Evolutionary conservation across 2,888 invertebrate species (phyloP), one percentile per base, ranked within the genome.

Genomic region (Athripsodes cinereus): DNA sequence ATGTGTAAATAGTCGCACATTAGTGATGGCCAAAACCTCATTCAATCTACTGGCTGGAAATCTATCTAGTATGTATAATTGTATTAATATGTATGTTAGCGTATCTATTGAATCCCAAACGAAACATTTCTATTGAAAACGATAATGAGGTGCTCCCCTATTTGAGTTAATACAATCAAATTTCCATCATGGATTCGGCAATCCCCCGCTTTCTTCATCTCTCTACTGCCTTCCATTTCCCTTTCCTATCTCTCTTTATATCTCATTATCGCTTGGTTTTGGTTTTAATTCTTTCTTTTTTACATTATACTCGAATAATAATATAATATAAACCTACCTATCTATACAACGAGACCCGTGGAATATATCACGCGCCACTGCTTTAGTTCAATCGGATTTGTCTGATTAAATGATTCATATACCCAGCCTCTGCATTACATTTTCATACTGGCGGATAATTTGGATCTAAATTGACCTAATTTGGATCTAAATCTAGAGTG

Each of bases 141-240:
- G 40, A 52, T 63, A 63, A 63, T 63, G 63, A 63, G 63, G 61
- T 63, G 61, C 60, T 63, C 61, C 61, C 61, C 55, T 52, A 57
- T 60, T 35, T 44, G 46, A 47, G 53, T 52, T 62, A 60, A 63
- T 63, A 59, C 63, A 57, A 61, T 59, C 59, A 63, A 60, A 63
- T 61, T 59, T 63, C 61, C 57, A 61, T 63, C 59, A 54, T 53
- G 52, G 35, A 31, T 18, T 46, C 56, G 40, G 21, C 50, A 34
- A 16, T 51, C 22, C 49, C 21, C 47, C 22, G 5, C 31, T 16
- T 19, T 40, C 53, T 20, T 16, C 22, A 21, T 21, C 22, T 44
- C n/a, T 34, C 11, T 16, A 8, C 52, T 11, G 6, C 22, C 46
- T 51, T 47, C 49, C 49, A 31, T 47, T 47, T 49, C 49, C 13